Base-by-base conservation (phyloP, 2,797 vertebrate species). In the Eremophila alpestris region DNA sequence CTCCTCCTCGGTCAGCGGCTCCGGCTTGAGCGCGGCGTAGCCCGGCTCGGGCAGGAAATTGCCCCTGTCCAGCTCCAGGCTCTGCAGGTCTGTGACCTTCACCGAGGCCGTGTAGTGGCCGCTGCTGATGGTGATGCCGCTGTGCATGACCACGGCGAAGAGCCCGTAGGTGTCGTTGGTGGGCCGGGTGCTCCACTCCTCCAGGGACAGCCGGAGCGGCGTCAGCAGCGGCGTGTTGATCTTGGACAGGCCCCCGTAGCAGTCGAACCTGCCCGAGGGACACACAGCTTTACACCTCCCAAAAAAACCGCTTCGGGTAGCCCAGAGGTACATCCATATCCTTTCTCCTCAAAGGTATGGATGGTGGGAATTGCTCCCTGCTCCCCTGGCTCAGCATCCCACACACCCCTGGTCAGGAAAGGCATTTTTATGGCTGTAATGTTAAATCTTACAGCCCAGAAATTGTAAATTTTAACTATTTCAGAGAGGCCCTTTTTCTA, bases 61-160 rank as follows among this genome's bases (percentile, higher is more conserved):
- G 9, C 95, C 97, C 67, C 92, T 88, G 51, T 98, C 98, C 45
- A 98, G 64, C 90, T 98, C 96, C 11, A 98, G 97, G 41, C 98
- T 98, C 95, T 97, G 41, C 67, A 99, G 97, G 65, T 98, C 98
- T 7, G 98, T 98, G 92, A 99, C 97, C 97, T 98, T 99, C 91
- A 99, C 97, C 36, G 98, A 99, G 65, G 99, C 98, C 10, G 99
- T 99, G 97, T 99, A 99, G 95, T 99, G 99, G 58, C 99, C 99
- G 27, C 99, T 99, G 98, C 99, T 99, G 95, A 99, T 99, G 27
- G 99, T 99, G 89, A 99, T 98, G 52, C 99, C 99, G 15, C 99
- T 99, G 97, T 99, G 99, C 99, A 99, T 99, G 52, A 99, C 99
- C 85, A 99, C 99, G 0, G 99, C 99, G 38, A 99, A 99, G 23